Percentiles rank a stretch among this genome's conserved stretches.
These are phyloP conservation scores for Eupeodes latifasciatus DNA, from an alignment of 2,888 invertebrate species.

Conservation along the genomic window DNA sequence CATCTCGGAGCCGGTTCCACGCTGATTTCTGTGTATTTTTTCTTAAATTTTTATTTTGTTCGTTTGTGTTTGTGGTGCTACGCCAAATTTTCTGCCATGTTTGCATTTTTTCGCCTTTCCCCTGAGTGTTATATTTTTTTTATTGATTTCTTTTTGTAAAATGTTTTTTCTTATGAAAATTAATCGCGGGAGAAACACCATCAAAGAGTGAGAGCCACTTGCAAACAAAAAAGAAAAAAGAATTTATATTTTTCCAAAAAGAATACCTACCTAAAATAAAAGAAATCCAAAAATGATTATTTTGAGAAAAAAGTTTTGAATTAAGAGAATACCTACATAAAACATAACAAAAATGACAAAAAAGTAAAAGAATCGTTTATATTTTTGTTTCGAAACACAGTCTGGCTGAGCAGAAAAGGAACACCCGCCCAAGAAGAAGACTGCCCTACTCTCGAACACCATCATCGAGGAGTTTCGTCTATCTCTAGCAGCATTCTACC, in stretches of 20 bases:
- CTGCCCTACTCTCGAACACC: conserved; percentile 2
- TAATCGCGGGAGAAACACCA: conserved; percentile 69
- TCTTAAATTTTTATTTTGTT: conserved; percentile 56
- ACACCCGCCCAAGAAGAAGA: conserved; percentile 52
- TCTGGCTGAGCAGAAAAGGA: conserved; percentile 59
- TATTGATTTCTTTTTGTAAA: conserved; percentile 73
- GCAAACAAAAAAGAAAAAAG: conserved; percentile 46
- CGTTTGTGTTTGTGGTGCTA: conserved; percentile 68
- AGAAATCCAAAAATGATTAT: conserved; percentile 29
- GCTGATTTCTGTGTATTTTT: conserved; percentile 63
- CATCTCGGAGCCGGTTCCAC: conserved; percentile 66
- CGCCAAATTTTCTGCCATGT: conserved; percentile 77
- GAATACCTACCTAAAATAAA: conserved; percentile 28
- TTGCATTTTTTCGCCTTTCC: conserved; percentile 77
- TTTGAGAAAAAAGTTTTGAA: conserved; percentile 53
- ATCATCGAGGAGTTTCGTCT: neutral
- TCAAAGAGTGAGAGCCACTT: conserved; percentile 54
- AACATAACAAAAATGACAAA: conserved; percentile 11
- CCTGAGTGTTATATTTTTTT: conserved; percentile 76
- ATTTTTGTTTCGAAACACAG: conserved; percentile 70
- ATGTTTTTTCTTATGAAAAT: conserved; percentile 65
- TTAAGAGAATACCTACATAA: conserved; percentile 37
- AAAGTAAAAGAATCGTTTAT: conserved; percentile 35
- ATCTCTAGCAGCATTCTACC: neutral
- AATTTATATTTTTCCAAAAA: conserved; percentile 30